Conservation (phyloP, 2,888 invertebrate genomes). For the Pristionchus japonicus region DNA sequence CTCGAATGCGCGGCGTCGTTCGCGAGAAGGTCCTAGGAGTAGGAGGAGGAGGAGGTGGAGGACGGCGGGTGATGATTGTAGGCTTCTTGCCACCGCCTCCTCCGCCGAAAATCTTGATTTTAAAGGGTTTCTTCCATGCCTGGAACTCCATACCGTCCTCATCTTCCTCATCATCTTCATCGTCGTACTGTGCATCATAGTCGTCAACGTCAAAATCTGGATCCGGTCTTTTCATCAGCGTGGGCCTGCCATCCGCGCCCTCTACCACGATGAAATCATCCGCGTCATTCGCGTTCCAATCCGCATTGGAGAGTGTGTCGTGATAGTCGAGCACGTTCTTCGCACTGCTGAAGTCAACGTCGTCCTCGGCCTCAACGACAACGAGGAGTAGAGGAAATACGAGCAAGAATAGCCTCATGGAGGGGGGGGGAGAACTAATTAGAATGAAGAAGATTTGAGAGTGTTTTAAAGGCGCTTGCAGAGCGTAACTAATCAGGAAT, state of each 20-base stretch:
- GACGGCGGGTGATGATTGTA: no score
- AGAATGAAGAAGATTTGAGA: neutral
- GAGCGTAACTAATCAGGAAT: no score
- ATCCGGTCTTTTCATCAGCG: neutral
- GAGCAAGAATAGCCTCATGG: neutral
- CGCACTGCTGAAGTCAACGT: no score
- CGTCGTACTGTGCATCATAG: neutral
- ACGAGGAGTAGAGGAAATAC: neutral
- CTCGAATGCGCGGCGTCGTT: no score
- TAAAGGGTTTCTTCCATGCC: neutral
- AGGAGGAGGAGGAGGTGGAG: no score
- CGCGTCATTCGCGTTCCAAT: neutral
- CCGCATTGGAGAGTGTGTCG: no score
- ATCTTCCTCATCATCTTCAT: neutral
- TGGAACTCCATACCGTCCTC: neutral
- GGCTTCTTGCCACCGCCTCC: no score
- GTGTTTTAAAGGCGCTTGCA: neutral
- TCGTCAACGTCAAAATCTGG: neutral
- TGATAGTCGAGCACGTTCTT: no score
- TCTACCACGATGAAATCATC: neutral
- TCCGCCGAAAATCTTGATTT: no score
- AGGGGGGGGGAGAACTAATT: neutral
- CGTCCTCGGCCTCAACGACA: neutral
- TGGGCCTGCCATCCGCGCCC: neutral
- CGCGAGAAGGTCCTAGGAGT: no score